A percentile compares a stretch with the other conserved stretches of the same genome.
phyloP scores from a whole-genome alignment of 2,797 vertebrate species.

The Rhynchonycteris naso region DNA sequence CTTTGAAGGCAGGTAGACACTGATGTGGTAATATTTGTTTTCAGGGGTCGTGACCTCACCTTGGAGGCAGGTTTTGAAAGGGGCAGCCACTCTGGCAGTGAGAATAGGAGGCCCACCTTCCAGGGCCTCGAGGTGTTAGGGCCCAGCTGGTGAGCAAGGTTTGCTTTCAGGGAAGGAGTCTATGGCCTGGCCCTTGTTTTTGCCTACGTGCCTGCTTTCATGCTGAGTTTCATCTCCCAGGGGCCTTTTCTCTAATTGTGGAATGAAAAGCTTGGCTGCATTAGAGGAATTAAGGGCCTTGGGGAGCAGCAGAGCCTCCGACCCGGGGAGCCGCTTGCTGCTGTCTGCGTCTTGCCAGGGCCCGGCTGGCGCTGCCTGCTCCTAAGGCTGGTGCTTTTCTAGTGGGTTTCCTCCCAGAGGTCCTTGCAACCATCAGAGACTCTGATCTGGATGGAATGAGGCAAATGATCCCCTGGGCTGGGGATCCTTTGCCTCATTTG shows the following conservation, averaged over 20 bases:
- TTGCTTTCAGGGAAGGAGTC: background rate
- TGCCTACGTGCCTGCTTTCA: background rate
- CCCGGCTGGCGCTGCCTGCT: background rate
- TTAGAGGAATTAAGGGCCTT: background rate
- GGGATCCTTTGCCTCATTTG: background rate
- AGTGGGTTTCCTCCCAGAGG: background rate
- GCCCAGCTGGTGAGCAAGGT: background rate
- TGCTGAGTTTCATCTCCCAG: background rate
- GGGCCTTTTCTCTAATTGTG: background rate
- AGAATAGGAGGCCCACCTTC: background rate
- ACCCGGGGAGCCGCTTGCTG: background rate
- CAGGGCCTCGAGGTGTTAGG: background rate
- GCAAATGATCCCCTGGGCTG: background rate
- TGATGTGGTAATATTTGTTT: background rate
- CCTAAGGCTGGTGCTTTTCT: background rate
- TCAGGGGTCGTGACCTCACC: background rate
- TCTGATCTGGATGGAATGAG: background rate
- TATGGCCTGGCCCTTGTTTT: background rate
- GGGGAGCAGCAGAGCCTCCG: background rate
- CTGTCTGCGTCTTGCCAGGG: background rate
- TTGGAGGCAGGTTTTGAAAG: background rate
- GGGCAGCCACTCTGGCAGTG: background rate
- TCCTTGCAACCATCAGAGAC: background rate
- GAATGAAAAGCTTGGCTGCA: background rate
- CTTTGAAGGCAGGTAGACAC: background rate